Percentiles rank a stretch among this genome's conserved stretches.
Conservation (phyloP, 2,888 invertebrate genomes). For the Acrobeloides nanus region DNA sequence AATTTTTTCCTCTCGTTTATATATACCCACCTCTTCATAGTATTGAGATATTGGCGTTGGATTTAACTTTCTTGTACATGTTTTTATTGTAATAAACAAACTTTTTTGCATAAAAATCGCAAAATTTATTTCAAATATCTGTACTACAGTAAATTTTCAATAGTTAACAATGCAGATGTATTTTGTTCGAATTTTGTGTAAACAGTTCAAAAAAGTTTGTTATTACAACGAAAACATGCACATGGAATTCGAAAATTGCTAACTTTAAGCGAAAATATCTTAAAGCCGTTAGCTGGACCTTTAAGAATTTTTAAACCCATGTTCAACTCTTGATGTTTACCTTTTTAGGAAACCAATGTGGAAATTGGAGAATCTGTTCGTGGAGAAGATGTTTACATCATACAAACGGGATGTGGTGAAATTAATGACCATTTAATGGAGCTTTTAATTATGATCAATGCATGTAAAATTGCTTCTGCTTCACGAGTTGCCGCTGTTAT, state of each 20-base stretch:
- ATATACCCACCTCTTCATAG: too few species aligned
- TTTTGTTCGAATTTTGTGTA: not conserved
- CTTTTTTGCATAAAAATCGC: too few species aligned
- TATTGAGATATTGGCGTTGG: too few species aligned
- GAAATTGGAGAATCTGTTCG: conserved; percentile 91
- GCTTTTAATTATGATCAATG: conserved; percentile 70
- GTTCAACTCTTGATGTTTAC: not conserved
- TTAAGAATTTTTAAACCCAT: not conserved
- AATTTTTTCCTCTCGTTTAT: too few species aligned
- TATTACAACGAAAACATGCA: too few species aligned
- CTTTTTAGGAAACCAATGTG: conserved; percentile 59
- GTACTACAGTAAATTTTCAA: too few species aligned
- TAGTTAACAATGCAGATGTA: not conserved
- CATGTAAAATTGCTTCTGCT: conserved; percentile 90
- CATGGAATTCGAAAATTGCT: too few species aligned
- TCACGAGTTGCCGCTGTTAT: conserved; percentile 87
- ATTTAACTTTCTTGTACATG: too few species aligned
- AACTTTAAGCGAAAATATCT: too few species aligned
- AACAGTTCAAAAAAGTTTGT: not conserved
- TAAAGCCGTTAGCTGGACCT: too few species aligned
- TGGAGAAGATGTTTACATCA: conserved; percentile 92
- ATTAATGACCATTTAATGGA: conserved; percentile 80
- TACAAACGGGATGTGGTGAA: conserved; percentile 79
- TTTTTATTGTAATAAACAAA: too few species aligned
- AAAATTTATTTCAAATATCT: too few species aligned